Percentiles rank a stretch among this genome's conserved stretches.
Evolutionary conservation across 2,797 vertebrate genomes (phyloP).

Genomic region (Chromis chromis): DNA sequence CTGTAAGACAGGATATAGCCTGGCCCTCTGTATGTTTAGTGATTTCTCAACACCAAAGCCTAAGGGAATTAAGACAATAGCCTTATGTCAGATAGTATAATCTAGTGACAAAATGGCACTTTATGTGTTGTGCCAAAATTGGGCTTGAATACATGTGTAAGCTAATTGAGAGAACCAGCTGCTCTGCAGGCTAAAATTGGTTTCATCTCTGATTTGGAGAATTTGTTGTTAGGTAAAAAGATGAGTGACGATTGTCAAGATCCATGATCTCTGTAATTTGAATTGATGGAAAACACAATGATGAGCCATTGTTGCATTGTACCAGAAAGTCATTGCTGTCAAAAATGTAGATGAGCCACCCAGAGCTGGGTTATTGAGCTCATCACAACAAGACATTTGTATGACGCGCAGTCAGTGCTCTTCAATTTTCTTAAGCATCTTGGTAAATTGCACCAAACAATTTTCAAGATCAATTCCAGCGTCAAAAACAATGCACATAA

Average conservation of each 20-base stretch:
- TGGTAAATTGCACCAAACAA: slow-evolving; percentile 84
- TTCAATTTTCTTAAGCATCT: slow-evolving; percentile 79
- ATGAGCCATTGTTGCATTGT: slow-evolving; percentile 55
- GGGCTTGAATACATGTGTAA: slow-evolving; percentile 75
- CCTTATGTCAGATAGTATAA: slow-evolving; percentile 77
- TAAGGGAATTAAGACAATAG: slow-evolving; percentile 78
- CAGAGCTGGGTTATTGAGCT: slow-evolving; percentile 50
- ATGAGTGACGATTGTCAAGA: slow-evolving; percentile 71
- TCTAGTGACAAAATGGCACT: slow-evolving; percentile 77
- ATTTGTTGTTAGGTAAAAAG: slow-evolving; percentile 60
- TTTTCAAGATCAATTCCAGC: slow-evolving; percentile 85
- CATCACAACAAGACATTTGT: slow-evolving; percentile 66
- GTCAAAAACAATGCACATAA: slow-evolving; percentile 82
- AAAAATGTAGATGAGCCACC: slow-evolving; percentile 66
- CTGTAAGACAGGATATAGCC: slow-evolving; percentile 78
- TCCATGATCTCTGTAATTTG: slow-evolving; percentile 61
- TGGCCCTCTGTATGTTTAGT: slow-evolving; percentile 71
- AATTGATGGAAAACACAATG: slow-evolving; percentile 53
- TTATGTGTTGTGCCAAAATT: slow-evolving; percentile 73
- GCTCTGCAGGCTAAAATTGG: slow-evolving; percentile 69
- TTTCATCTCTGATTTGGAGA: slow-evolving; percentile 72
- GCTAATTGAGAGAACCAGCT: slow-evolving; percentile 75
- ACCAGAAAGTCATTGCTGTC: slow-evolving; percentile 58
- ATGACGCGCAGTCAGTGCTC: slow-evolving; percentile 61
- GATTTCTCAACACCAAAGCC: slow-evolving; percentile 74